These are phyloP conservation scores for Notolepis coatsorum DNA, from an alignment of 2,797 vertebrate species.

Conservation along the genomic window DNA sequence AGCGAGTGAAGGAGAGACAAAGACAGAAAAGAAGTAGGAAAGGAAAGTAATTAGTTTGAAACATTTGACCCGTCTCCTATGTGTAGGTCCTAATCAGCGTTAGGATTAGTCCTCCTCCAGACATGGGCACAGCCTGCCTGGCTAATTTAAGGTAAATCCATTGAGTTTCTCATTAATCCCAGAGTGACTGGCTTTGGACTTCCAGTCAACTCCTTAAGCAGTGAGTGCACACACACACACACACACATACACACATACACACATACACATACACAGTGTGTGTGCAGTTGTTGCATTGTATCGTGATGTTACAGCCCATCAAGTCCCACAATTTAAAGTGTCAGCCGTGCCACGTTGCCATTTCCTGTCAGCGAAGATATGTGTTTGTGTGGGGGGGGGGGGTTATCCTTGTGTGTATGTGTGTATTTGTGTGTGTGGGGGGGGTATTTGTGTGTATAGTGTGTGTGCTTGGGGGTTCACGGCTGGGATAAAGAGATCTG, in stretches of 20 bases:
- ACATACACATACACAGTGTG: too few species aligned
- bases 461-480: slow-evolving; percentile 13
- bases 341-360: background rate
- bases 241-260: too few species aligned
- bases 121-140: slow-evolving; percentile 19
- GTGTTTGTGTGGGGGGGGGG: slow-evolving; percentile 6
- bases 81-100: slow-evolving; percentile 46
- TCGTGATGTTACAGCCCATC: background rate
- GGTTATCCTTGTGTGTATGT: slow-evolving; percentile 28
- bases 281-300: background rate
- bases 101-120: slow-evolving; percentile 45
- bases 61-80: too few species aligned
- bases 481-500: slow-evolving; percentile 61
- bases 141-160: slow-evolving; percentile 48
- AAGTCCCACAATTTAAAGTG: background rate
- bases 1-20: background rate
- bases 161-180: slow-evolving; percentile 45
- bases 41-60: background rate
- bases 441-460: slow-evolving; percentile 20
- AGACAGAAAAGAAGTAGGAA: background rate
- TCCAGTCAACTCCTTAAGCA: background rate
- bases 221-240: too few species aligned
- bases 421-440: background rate
- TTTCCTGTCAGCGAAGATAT: background rate
- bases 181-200: slow-evolving; percentile 31